These are phyloP conservation scores for Drosophila tsacasi DNA, from an alignment of 1,140 invertebrate species.

Conservation along the genomic window DNA sequence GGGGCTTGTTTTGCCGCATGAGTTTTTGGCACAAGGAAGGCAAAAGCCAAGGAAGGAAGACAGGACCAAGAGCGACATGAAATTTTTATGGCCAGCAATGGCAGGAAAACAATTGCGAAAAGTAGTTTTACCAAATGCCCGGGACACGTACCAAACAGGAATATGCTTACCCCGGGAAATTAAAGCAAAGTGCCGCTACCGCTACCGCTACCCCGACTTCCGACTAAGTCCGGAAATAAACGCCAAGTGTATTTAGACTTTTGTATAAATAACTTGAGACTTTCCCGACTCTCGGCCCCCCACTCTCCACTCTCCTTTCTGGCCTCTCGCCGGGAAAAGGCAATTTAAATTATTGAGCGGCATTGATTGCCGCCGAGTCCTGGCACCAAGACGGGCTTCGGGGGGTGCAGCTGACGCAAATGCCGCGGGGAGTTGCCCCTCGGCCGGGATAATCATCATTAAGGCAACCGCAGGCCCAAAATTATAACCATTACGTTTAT, in stretches of 20 bases:
- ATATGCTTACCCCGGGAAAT: conserved; percentile 75
- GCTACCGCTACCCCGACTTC: not conserved
- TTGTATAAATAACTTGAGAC: conserved; percentile 55
- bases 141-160: conserved; percentile 61
- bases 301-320: conserved; percentile 4
- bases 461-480: conserved; percentile 76
- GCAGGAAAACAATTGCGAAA: conserved; percentile 81
- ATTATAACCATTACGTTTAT: conserved; percentile 82
- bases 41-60: not conserved
- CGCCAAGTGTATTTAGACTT: conserved; percentile 52
- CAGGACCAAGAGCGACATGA: conserved; percentile 24
- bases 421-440: conserved; percentile 38
- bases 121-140: conserved; percentile 72
- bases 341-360: conserved; percentile 78
- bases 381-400: not conserved
- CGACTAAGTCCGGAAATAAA: conserved; percentile 37
- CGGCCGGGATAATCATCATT: conserved; percentile 75
- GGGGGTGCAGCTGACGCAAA: conserved; percentile 59
- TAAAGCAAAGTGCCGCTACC: conserved; percentile 57
- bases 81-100: conserved; percentile 70
- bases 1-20: conserved; percentile 66
- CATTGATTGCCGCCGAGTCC: conserved; percentile 56
- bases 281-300: not conserved
- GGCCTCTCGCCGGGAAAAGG: not conserved
- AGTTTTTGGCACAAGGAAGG: conserved; percentile 64